Evolutionary conservation across 1,140 invertebrate species (phyloP).

Genomic region (Drosophila punjabiensis): DNA sequence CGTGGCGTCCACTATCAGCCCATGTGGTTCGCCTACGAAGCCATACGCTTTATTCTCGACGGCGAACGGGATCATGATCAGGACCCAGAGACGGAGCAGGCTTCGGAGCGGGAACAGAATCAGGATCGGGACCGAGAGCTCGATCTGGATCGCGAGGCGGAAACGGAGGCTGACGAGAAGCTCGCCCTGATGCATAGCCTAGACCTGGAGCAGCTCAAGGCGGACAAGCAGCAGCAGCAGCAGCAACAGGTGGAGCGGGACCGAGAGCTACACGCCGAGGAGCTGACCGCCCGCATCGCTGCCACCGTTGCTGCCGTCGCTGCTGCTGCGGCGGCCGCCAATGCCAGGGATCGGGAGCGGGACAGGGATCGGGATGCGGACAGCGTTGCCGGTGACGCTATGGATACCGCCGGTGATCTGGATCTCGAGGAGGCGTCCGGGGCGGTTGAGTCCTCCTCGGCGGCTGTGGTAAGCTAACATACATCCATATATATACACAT

Average conservation of each 20-base stretch:
- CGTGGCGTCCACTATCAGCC: constrained; percentile 80
- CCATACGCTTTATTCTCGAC: constrained; percentile 80
- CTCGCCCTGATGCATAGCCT: constrained; percentile 70
- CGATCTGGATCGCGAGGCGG: constrained; percentile 25
- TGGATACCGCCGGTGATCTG: constrained; percentile 41
- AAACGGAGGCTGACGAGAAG: constrained; percentile 63
- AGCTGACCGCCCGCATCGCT: constrained; percentile 63
- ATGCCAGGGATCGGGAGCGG: constrained; percentile 57
- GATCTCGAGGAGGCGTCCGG: constrained; percentile 42
- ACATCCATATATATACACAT: constrained; percentile 5
- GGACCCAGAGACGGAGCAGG: constrained; percentile 17
- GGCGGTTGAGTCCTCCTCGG: constrained; percentile 47
- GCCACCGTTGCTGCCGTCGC: constrained; percentile 72
- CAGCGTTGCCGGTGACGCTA: constrained; percentile 16
- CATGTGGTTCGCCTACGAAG: constrained; percentile 84
- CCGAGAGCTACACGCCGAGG: constrained; percentile 47
- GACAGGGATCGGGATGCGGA: constrained; percentile 45
- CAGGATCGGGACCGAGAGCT: constrained; percentile 20
- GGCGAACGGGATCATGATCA: constrained; percentile 68
- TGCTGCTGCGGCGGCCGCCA: constrained; percentile 65
- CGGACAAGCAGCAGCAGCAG: constrained; percentile 37
- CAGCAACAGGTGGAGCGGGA: constrained; percentile 49
- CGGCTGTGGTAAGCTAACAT: constrained; percentile 70
- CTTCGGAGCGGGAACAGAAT: constrained; percentile 18
- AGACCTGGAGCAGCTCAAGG: constrained; percentile 73